Conservation (phyloP, 2,888 invertebrate species). For the Sthenelais limicola region DNA sequence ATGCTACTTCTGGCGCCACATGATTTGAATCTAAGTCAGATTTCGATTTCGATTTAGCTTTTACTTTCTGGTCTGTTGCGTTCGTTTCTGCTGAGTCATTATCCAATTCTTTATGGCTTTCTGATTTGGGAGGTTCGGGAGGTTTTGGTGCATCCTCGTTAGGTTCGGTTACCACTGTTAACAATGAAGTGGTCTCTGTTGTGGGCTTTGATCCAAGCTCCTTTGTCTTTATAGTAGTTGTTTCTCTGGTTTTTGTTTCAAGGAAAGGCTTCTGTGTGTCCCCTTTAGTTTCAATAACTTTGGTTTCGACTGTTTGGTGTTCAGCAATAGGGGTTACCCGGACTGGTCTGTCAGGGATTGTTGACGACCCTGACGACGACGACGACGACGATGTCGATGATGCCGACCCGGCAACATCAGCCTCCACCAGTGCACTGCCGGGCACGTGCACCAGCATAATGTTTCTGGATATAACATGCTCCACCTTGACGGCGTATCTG, state of each 20-base stretch:
- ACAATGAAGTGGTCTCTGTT: constrained; percentile 13
- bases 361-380: not conserved
- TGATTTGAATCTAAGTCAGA: no score
- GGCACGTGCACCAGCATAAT: constrained; percentile 32
- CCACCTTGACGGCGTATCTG: constrained; percentile 29
- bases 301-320: constrained; percentile 7
- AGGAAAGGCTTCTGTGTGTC: constrained; percentile 3
- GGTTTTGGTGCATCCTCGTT: constrained; percentile 18
- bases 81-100: no score
- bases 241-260: constrained; percentile 13
- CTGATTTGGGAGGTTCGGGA: not conserved
- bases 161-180: not conserved
- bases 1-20: no score
- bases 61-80: no score
- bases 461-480: constrained; percentile 18
- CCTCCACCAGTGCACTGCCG: constrained; percentile 12
- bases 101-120: no score
- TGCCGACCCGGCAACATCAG: not conserved
- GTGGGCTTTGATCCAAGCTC: constrained; percentile 20
- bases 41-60: no score
- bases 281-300: constrained; percentile 18
- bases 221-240: constrained; percentile 24
- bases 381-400: not conserved
- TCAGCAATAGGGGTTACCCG: constrained; percentile 19
- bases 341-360: not conserved